Evolutionary conservation across 2,888 invertebrate genomes (phyloP).

Genomic region (Ectobius pallidus): DNA sequence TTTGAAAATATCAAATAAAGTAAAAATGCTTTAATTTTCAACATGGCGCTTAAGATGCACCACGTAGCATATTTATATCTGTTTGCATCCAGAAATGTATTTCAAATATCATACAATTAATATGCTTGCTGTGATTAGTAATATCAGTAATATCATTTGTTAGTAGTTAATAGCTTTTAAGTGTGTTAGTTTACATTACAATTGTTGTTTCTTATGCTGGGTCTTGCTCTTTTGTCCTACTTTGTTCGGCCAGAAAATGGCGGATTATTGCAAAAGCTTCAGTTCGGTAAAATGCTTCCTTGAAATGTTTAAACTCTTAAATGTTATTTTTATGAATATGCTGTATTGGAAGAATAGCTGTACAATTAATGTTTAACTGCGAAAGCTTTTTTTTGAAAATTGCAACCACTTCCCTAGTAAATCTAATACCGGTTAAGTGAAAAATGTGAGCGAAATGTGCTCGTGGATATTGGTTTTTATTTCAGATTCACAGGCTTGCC

Average conservation of each 20-base stretch:
- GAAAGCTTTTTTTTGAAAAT: constrained; percentile 23
- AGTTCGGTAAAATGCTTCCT: not conserved
- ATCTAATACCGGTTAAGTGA: not conserved
- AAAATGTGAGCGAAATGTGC: constrained; percentile 12
- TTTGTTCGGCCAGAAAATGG: constrained; percentile 25
- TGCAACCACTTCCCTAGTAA: constrained; percentile 36
- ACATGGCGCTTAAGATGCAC: constrained; percentile 7
- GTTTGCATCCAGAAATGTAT: constrained; percentile 16
- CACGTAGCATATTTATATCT: constrained; percentile 20
- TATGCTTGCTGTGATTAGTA: not conserved
- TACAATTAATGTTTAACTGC: not conserved
- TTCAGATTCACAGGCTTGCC: constrained; percentile 38
- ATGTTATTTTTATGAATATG: constrained; percentile 1
- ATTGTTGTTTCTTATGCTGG: constrained; percentile 27
- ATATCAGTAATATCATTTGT: constrained; percentile 4
- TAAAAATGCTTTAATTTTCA: constrained; percentile 1
- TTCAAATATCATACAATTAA: not conserved
- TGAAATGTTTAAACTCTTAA: not conserved
- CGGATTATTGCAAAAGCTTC: constrained; percentile 13
- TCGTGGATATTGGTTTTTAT: constrained; percentile 30
- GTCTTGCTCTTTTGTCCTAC: constrained; percentile 24
- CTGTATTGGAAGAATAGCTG: not conserved
- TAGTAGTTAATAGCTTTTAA: not conserved
- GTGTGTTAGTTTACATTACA: not conserved
- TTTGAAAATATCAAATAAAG: not conserved